Evolutionary conservation across 2,113 vertebrate species (phyloP), one percentile per base, ranked within the genome.

Genomic region (Sapayoa aenigma): DNA sequence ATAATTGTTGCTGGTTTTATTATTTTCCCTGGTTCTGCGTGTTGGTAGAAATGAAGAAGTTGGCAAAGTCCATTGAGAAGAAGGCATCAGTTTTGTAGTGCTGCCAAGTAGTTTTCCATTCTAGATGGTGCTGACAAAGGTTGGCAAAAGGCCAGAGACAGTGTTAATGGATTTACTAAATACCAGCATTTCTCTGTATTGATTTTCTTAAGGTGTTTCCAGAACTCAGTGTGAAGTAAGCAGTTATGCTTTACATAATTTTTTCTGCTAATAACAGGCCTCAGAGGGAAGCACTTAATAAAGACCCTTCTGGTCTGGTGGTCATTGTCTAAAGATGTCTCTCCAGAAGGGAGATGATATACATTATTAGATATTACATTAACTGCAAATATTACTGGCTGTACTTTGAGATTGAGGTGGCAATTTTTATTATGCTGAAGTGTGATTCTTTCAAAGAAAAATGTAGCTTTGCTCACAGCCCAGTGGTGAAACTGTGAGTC

Each of bases 131-230:
- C 46, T 39, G n/a, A 71, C 13, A 87, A 31, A 18, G 14, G 21
- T 23, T 94, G 93, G 84, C 25, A 62, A 89, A 79, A 56, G 22
- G 27, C 56, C 86, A 94, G 80, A 69, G 72, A 69, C 5, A 17
- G 55, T 67, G 56, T 39, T 79, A 92, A 94, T 93, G 53, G 47
- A 71, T 96, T 95, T 87, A 81, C 62, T 90, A 76, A 96, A 52
- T 35, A 88, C 37, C 42, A 85, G 9, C 24, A 47, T 94, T 97
- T 93, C 28, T 91, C 42, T 62, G 12, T 46, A 89, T 94, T 79
- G 92, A 90, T 95, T 94, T 89, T 87, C 69, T 83, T 33, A 47
- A 39, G 78, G 66, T 81, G 18, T 71, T 94, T 73, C 72, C 49
- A 73, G 68, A 81, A 66, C 9, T 59, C 39, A 12, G 33, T 30